These are phyloP conservation scores for Augochlorella aurata DNA, from an alignment of 2,888 invertebrate species.

Conservation along the genomic window DNA sequence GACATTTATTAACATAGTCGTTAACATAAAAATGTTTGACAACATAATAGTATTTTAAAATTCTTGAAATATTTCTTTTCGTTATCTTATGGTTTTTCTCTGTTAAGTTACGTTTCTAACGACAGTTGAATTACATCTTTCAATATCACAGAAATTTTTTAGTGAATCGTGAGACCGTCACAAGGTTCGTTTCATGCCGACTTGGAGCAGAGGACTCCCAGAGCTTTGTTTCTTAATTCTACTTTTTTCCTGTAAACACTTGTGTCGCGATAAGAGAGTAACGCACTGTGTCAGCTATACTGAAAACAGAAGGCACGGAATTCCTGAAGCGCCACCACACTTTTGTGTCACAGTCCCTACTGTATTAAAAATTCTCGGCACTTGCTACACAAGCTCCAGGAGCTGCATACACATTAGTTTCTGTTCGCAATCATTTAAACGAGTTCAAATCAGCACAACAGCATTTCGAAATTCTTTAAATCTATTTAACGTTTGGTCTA, in stretches of 20 bases:
- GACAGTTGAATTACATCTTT: neutral
- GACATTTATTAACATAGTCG: too few relatives aligned
- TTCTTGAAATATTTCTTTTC: too few relatives aligned
- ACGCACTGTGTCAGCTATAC: neutral
- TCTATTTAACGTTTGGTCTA: too few relatives aligned
- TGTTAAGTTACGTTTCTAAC: neutral
- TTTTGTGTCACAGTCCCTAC: neutral
- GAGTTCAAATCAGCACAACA: too few relatives aligned
- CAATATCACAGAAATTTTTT: neutral
- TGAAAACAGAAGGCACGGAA: neutral
- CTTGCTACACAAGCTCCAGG: too few relatives aligned
- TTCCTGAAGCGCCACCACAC: neutral
- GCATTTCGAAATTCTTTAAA: too few relatives aligned
- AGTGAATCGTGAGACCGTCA: neutral
- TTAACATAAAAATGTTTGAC: too few relatives aligned
- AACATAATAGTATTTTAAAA: too few relatives aligned
- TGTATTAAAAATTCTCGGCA: too few relatives aligned
- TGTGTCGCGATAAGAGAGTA: neutral
- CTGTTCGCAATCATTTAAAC: too few relatives aligned
- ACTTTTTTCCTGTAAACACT: conserved; percentile 13
- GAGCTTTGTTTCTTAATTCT: conserved; percentile 15
- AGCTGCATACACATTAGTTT: too few relatives aligned
- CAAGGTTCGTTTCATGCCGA: neutral
- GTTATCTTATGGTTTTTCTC: neutral
- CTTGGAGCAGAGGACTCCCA: neutral